Conservation (phyloP, 2,888 invertebrate species). For the Euzetes globulus region DNA sequence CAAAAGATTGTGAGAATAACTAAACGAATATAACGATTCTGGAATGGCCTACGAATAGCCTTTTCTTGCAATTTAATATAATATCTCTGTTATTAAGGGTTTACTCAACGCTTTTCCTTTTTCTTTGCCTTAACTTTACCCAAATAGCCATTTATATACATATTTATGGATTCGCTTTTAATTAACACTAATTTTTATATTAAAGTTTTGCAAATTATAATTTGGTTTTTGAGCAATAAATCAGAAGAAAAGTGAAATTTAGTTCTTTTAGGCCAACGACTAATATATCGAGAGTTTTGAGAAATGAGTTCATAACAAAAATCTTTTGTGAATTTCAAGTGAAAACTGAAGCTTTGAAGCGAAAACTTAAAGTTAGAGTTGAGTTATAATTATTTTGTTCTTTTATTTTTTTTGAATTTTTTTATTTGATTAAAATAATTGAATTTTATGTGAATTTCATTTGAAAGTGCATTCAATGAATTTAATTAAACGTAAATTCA, state of each 20-base stretch:
- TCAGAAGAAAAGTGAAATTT: background rate
- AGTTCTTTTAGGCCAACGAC: background rate
- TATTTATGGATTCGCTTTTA: slow-evolving; percentile 13
- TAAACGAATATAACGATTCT: background rate
- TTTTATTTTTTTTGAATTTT: background rate
- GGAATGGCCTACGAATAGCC: background rate
- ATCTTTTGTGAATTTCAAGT: background rate
- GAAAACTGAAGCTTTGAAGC: background rate
- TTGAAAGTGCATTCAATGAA: background rate
- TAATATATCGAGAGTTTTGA: background rate
- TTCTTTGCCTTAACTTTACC: background rate
- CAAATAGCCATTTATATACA: background rate
- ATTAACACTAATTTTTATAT: background rate
- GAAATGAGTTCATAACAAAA: slow-evolving; percentile 16
- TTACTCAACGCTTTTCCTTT: background rate
- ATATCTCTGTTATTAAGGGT: slow-evolving; percentile 18
- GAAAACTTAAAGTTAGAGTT: background rate
- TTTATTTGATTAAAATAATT: slow-evolving; percentile 9
- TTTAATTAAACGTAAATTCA: slow-evolving; percentile 1
- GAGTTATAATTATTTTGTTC: background rate
- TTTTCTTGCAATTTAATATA: slow-evolving; percentile 17
- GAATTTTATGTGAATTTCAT: background rate
- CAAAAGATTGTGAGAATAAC: slow-evolving; percentile 23
- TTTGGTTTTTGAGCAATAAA: background rate
- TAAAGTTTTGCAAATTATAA: background rate